Evolutionary conservation across 1,140 invertebrate species (phyloP).

Genomic region (Drosophila orena): DNA sequence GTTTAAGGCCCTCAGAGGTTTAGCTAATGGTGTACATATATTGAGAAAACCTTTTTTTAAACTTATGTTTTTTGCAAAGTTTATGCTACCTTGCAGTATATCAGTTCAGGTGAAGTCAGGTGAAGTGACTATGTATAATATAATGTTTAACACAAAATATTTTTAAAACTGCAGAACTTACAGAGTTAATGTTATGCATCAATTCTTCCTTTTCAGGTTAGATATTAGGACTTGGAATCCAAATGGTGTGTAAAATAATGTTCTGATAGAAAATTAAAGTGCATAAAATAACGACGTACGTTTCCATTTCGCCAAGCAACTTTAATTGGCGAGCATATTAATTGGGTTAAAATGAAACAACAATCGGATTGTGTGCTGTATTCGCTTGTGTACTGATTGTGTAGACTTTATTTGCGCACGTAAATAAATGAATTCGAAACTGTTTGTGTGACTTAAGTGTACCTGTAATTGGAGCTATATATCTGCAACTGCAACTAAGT

Average conservation of each 20-base stretch:
- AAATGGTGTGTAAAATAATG: not conserved
- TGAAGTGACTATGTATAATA: too few species aligned
- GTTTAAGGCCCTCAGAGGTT: too few species aligned
- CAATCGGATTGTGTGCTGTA: conserved; percentile 40
- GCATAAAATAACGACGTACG: too few species aligned
- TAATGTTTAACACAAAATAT: too few species aligned
- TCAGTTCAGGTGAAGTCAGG: too few species aligned
- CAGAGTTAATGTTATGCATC: too few species aligned
- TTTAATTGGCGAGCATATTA: conserved; percentile 21
- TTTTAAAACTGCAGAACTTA: too few species aligned
- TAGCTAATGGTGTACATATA: too few species aligned
- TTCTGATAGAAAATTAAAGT: not conserved
- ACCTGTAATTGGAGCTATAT: conserved; percentile 35
- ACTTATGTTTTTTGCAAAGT: too few species aligned
- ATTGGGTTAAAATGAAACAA: conserved; percentile 52
- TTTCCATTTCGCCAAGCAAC: conserved; percentile 5
- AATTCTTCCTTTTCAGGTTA: too few species aligned
- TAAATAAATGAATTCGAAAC: conserved; percentile 53
- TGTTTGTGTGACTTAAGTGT: conserved; percentile 49
- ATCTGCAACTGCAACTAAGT: conserved; percentile 35
- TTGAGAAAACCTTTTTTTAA: too few species aligned
- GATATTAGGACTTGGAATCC: not conserved
- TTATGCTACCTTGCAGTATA: too few species aligned
- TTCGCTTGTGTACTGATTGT: conserved; percentile 62
- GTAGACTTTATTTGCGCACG: conserved; percentile 62